Evolutionary conservation across 2,113 vertebrate species (phyloP), one percentile per base, ranked within the genome.

Genomic region (Cinclus mexicanus): DNA sequence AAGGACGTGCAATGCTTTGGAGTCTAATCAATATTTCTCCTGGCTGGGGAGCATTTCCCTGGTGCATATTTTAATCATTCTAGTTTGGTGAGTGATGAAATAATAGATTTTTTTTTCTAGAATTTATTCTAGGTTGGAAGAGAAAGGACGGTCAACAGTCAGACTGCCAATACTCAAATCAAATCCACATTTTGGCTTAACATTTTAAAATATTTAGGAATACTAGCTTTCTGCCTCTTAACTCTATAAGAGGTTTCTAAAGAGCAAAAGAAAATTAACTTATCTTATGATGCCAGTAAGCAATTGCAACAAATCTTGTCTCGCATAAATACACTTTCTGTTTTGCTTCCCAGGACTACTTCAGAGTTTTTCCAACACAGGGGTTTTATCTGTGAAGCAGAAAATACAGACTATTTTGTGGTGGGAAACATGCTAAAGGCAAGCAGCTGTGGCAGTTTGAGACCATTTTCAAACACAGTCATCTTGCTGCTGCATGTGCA

Each of bases 391-490:
- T 33, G 18, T 63, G 95, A 95, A 94, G 90, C 92, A 96, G 95
- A 96, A 96, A 96, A 95, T 89, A 89, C 79, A 89, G 89, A 71
- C 76, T 93, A 63, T 93, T 83, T 95, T 95, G 91, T 93, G 92
- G 91, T 89, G 80, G 92, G 77, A 94, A 94, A 82, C 76, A 55
- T 44, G 69, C 72, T 94, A 83, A 93, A 93, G 63, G 64, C 93
- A 95, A 96, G 94, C 92, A 97, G 95, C 95, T 94, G 86, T 92
- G 81, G 89, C 94, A 90, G 76, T 95, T 50, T 93, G 69, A 97
- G 76, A 72, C 83, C 77, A 44, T 95, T 96, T 93, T 74, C 72
- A 95, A 96, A 88, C 84, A 78, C 39, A 96, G 89, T 94, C 78
- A 61, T 97, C 82, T 93, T 96, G 90, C 87, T 96, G 47, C 80